phyloP scores from a whole-genome alignment of 2,888 invertebrate species.

The Prostheceraeus crozeri region DNA sequence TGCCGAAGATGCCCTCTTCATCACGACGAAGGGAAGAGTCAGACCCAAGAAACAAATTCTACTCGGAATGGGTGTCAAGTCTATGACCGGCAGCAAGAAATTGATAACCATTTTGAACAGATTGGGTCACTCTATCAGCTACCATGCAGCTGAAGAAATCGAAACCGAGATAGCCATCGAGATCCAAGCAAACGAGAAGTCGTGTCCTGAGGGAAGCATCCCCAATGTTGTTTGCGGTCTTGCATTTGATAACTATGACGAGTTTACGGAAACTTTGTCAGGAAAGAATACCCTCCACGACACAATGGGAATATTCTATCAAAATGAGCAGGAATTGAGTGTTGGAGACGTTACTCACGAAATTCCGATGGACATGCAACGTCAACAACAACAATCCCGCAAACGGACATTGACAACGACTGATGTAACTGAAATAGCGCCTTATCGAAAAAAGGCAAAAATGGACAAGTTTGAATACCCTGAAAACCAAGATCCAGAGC shows the following conservation, averaged over 20 bases:
- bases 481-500: slow-evolving; percentile 18
- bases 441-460: slow-evolving; percentile 25
- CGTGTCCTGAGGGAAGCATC: not conserved
- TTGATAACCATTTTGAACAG: slow-evolving; percentile 5
- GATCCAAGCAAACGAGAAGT: slow-evolving; percentile 10
- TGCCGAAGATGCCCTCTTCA: slow-evolving; percentile 37
- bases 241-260: slow-evolving; percentile 21
- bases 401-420: no score
- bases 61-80: slow-evolving; percentile 9
- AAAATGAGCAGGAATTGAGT: slow-evolving; percentile 6
- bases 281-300: slow-evolving; percentile 16
- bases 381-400: no score
- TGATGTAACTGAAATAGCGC: slow-evolving; percentile 16
- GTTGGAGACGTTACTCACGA: no score
- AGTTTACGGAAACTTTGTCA: slow-evolving; percentile 6
- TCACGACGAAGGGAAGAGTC: slow-evolving; percentile 12
- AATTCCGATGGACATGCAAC: no score
- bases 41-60: slow-evolving; percentile 9
- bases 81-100: slow-evolving; percentile 14
- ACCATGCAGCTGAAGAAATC: slow-evolving; percentile 9
- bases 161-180: slow-evolving; percentile 16
- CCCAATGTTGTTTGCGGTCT: not conserved
- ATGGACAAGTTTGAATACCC: slow-evolving; percentile 17
- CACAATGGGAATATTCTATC: slow-evolving; percentile 8
- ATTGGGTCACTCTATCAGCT: not conserved